Evolutionary conservation across 2,888 invertebrate genomes (phyloP), one percentile per base, ranked within the genome.

Genomic region (Podabrus alpinus): DNA sequence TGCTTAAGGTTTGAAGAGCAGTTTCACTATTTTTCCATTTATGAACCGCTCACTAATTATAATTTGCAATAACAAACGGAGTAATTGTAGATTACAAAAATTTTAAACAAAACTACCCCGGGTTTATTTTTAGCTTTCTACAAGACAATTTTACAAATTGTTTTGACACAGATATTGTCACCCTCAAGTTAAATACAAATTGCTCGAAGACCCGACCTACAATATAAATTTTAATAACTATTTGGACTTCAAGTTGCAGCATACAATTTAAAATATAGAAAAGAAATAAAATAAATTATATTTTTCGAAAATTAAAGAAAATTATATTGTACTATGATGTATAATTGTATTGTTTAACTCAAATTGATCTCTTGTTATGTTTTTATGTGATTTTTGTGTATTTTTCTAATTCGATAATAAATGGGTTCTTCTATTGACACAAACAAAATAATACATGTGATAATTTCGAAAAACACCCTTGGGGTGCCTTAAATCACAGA

Each of bases 101-200:
- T 45, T 7, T 45, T 45, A n/a, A 62, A 59, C 24, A 60, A 71
- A 74, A 59, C 64, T 59, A 70, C 71, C 71, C 70, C 17, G 45
- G 16, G 16, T 17, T 68, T 68, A 15, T 59, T 68, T 17, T 68
- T 15, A 64, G 19, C 73, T 69, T 73, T 69, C 73, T 73, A 72
- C 72, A 59, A 66, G 66, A 72, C 66, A 69, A 72, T 75, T 75
- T 75, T 66, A 16, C 24, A 75, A 72, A 75, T 75, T 72, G 75
- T 75, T 75, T 72, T 75, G 75, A 69, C 75, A 75, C 75, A 75
- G 75, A 69, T 75, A 66, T 25, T 69, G 75, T 75, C 75, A 75
- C 75, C 72, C 75, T 75, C 69, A 60, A 75, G 75, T 75, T 25
- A 75, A 29, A 69, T 69, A 69, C 59, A 74, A 74, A 74, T 74